Evolutionary conservation across 1,140 invertebrate species (phyloP), one percentile per base, ranked within the genome.

Genomic region (Stenopsyche tienmushanensis): DNA sequence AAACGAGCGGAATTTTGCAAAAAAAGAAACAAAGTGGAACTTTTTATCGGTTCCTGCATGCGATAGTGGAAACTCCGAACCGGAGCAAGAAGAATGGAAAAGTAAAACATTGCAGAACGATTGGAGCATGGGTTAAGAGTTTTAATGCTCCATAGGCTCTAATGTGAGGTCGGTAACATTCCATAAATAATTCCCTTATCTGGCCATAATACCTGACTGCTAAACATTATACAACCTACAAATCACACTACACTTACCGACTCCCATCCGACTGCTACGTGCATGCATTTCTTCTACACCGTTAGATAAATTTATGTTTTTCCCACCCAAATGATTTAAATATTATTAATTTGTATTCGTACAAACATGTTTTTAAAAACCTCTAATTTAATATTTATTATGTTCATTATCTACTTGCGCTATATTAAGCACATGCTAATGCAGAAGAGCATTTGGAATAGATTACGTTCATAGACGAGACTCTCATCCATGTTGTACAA

Each of bases 161-260:
- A 34, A 44, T 24, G 42, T 47, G 21, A 24, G 42, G 57, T 60
- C 57, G 57, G 42, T 26, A 60, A 60, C 57, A 60, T 60, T 60
- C 57, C 57, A 60, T 60, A 60, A 60, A 60, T 60, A 60, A 60
- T 60, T 60, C 57, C 57, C 57, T 60, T 60, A 60, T 60, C 57
- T 60, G 41, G 41, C 57, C 26, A 60, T 47, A 60, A 60, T 60
- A 60, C 42, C 57, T 29, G 57, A 60, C 57, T 54, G 57, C 57
- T 60, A 47, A 60, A 60, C 57, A 60, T 60, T 60, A 60, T 60
- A 47, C 42, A 34, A 34, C 57, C 57, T 47, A 60, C 57, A 60
- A 60, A 60, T 60, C 57, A 60, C 57, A 34, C 2, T 3, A 26
- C 57, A 60, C 57, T 60, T 47, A 60, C 42, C 24, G 23, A 47